Conservation (phyloP, 2,113 vertebrate species). For the Diphyllodes magnificus region DNA sequence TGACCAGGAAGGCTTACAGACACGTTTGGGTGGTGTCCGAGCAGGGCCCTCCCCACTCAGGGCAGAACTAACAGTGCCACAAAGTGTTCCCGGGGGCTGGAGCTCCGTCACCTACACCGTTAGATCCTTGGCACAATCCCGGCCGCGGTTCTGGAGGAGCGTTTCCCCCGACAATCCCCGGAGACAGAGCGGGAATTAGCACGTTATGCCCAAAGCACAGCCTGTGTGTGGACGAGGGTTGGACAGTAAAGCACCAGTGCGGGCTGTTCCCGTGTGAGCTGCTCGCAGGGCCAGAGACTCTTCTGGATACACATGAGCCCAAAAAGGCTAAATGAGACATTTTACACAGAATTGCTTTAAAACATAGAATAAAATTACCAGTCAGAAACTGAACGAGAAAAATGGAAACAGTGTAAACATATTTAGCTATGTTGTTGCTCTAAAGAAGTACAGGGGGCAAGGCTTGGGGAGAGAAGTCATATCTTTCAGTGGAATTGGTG, state of each 20-base stretch:
- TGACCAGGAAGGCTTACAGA: background rate
- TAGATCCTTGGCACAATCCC: background rate
- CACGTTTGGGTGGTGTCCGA: rapidly evolving
- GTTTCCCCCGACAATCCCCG: background rate
- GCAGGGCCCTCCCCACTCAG: background rate
- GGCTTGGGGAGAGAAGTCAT: background rate
- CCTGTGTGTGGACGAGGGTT: rapidly evolving
- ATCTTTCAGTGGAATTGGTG: background rate
- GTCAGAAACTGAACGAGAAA: background rate
- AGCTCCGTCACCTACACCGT: background rate
- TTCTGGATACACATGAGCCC: rapidly evolving
- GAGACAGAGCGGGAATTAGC: background rate
- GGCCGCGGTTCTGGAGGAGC: background rate
- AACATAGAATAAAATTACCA: background rate
- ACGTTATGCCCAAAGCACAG: background rate
- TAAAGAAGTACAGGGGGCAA: background rate
- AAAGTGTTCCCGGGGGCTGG: background rate
- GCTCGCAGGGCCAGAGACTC: background rate
- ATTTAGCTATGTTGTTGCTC: background rate
- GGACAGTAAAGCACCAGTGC: background rate
- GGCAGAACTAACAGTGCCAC: background rate
- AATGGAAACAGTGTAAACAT: rapidly evolving
- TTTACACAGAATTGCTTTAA: background rate
- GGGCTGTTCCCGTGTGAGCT: rapidly evolving
- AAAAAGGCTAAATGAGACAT: background rate